These are phyloP conservation scores for Pogona vitticeps DNA, from an alignment of 2,113 vertebrate genomes.

Conservation along the genomic window DNA sequence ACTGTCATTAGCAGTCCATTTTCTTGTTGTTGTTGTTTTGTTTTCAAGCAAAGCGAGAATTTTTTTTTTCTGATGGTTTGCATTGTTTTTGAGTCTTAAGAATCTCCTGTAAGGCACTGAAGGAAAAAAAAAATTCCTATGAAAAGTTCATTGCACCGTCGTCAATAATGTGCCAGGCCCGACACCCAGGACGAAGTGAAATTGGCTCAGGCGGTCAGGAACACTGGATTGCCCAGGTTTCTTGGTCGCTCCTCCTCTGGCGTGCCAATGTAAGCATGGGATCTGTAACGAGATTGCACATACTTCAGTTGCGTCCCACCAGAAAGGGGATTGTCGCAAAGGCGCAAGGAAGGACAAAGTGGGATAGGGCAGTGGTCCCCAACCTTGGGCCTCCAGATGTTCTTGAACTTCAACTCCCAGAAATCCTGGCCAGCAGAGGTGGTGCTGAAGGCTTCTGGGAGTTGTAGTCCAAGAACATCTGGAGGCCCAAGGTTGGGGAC, in stretches of 20 bases:
- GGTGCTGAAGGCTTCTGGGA: too few relatives aligned
- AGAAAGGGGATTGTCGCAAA: not conserved
- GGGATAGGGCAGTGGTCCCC: not conserved
- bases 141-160: slow-evolving; percentile 94
- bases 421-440: too few relatives aligned
- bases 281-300: slow-evolving; percentile 73
- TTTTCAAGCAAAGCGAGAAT: slow-evolving; percentile 91
- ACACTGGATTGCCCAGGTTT: slow-evolving; percentile 80
- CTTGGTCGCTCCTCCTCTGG: slow-evolving; percentile 79
- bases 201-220: slow-evolving; percentile 83
- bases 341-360: not conserved
- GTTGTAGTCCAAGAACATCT: too few relatives aligned
- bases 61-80: slow-evolving; percentile 89
- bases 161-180: slow-evolving; percentile 85
- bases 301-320: slow-evolving; percentile 11
- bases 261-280: slow-evolving; percentile 64
- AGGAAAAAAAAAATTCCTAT: slow-evolving; percentile 89
- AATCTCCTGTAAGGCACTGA: slow-evolving; percentile 99
- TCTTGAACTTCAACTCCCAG: too few relatives aligned
- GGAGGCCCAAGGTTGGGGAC: too few relatives aligned
- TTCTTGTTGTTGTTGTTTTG: slow-evolving; percentile 63
- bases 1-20: slow-evolving; percentile 73
- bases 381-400: too few relatives aligned
- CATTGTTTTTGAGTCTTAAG: slow-evolving; percentile 92
- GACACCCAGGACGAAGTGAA: slow-evolving; percentile 81